Conservation (phyloP, 2,888 invertebrate species). For the Alentia gelatinosa region DNA sequence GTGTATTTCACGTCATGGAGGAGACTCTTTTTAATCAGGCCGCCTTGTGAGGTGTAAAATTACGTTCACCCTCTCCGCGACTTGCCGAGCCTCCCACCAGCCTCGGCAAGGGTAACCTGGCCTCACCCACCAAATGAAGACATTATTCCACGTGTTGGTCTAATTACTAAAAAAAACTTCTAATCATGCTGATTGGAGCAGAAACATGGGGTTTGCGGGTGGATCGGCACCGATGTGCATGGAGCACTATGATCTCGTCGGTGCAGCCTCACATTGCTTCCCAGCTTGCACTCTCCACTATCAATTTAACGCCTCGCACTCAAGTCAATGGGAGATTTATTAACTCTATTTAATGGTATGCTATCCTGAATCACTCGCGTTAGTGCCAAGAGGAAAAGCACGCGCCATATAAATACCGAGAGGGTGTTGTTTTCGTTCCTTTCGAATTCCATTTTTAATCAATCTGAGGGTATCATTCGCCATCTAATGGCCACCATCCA, state of each 20-base stretch:
- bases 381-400: background rate
- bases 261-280: background rate
- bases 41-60: background rate
- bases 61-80: background rate
- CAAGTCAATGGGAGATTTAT: background rate
- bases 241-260: background rate
- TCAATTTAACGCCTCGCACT: background rate
- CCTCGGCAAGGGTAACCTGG: background rate
- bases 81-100: background rate
- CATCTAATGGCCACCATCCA: background rate
- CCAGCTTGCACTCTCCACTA: background rate
- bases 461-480: background rate
- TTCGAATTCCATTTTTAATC: background rate
- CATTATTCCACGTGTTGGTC: background rate
- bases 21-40: background rate
- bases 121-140: background rate
- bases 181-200: background rate
- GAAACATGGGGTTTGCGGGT: background rate
- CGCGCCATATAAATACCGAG: background rate
- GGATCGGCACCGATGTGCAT: background rate
- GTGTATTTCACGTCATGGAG: background rate
- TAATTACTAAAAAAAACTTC: background rate
- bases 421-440: background rate
- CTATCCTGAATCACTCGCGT: background rate
- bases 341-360: background rate